Conservation (phyloP, 2,797 vertebrate species). For the Acanthiza pusilla region DNA sequence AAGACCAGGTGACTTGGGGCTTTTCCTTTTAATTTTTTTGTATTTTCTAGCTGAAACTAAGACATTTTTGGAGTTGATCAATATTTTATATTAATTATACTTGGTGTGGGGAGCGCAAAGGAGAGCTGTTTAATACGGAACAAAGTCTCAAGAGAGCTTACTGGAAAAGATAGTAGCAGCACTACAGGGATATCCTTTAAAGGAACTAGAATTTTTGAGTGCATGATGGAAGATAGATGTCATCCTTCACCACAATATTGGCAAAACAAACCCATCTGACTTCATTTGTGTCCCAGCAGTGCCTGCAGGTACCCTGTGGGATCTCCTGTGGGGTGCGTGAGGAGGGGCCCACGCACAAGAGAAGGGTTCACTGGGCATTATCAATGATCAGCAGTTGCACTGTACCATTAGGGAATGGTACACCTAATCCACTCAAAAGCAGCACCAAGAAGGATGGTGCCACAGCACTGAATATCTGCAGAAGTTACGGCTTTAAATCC, state of each 20-base stretch:
- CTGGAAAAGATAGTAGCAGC: background rate
- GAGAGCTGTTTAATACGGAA: background rate
- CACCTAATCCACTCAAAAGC: background rate
- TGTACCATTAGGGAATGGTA: background rate
- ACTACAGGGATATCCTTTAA: background rate
- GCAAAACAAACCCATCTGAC: background rate
- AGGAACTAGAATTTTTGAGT: background rate
- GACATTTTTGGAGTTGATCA: background rate
- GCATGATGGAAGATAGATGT: background rate
- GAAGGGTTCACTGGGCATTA: background rate
- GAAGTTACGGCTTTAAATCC: background rate
- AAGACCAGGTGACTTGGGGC: background rate
- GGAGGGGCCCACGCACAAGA: rapidly evolving
- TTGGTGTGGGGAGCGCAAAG: background rate
- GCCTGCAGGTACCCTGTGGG: background rate
- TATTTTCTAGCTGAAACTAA: background rate
- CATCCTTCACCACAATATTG: background rate
- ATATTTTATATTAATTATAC: background rate
- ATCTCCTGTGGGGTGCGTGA: background rate
- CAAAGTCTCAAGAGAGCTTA: background rate
- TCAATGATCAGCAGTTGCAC: background rate
- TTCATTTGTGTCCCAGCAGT: background rate
- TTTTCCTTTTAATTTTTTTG: conserved; percentile 23
- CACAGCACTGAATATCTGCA: background rate
- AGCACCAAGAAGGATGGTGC: background rate